Evolutionary conservation across 53 echinoderm and acorn worm genomes (phyloP).

Genomic region (Temnopleurus reevesii): DNA sequence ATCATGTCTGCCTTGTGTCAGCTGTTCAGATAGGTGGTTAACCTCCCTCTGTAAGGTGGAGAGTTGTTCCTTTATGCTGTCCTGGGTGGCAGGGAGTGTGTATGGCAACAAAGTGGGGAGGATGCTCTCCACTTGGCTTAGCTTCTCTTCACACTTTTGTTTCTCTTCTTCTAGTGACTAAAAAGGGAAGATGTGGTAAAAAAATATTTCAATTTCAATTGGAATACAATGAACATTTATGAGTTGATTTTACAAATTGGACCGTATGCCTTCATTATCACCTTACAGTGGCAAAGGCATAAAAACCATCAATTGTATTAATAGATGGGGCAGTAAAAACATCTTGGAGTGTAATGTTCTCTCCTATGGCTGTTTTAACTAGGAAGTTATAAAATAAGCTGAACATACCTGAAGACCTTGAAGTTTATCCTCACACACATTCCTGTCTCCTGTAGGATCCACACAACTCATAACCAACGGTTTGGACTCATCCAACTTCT

Average conservation of each 20-base stretch:
- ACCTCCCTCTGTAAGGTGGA: conserved; percentile 68
- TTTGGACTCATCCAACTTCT: background rate
- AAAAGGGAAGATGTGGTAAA: background rate
- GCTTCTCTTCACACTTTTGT: conserved; percentile 47
- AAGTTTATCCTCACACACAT: conserved; percentile 84
- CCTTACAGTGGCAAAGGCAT: no score
- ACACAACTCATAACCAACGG: background rate
- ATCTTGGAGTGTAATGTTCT: no score
- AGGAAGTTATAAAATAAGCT: no score
- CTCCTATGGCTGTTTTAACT: no score
- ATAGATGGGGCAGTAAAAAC: no score
- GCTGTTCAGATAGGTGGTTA: conserved; percentile 61
- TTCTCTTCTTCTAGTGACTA: conserved; percentile 50
- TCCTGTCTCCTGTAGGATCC: conserved; percentile 80
- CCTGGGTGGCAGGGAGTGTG: conserved; percentile 61
- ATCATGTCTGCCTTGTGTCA: conserved; percentile 62
- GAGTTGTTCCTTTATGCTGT: conserved; percentile 55
- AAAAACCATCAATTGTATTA: no score
- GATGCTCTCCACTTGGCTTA: conserved; percentile 60
- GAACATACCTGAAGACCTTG: conserved; percentile 51
- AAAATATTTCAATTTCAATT: no score
- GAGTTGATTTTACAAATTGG: no score
- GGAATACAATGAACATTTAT: no score
- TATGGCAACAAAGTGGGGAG: conserved; percentile 64
- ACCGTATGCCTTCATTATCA: no score